phyloP scores from a whole-genome alignment of 2,797 vertebrate species.

The Phataginus tetradactyla region DNA sequence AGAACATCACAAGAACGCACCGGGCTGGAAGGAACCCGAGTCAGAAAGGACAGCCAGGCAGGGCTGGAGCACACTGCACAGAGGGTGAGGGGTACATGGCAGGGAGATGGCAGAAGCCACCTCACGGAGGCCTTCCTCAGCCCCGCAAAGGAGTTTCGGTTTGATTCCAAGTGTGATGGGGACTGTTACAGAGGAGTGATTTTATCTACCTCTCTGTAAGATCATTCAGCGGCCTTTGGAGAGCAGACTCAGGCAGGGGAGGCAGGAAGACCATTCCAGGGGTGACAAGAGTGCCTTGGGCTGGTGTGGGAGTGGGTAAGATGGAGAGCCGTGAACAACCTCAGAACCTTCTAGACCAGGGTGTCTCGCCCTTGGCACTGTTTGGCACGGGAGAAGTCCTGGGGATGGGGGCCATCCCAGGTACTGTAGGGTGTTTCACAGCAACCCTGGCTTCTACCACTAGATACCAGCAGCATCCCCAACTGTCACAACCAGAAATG shows the following conservation, averaged over 20 bases:
- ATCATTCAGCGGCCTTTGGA: not conserved
- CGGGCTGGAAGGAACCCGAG: not conserved
- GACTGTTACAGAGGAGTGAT: not conserved
- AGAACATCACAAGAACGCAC: not conserved
- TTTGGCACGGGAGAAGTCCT: not conserved
- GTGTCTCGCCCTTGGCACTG: not conserved
- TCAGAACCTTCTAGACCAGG: not conserved
- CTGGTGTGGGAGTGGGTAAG: not conserved
- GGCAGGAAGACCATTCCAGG: not conserved
- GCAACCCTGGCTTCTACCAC: no score
- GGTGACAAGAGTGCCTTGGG: not conserved
- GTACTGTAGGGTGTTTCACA: not conserved
- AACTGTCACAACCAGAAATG: not conserved
- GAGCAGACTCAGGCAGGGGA: not conserved
- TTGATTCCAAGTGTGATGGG: not conserved
- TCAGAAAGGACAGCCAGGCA: not conserved
- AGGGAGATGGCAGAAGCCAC: not conserved
- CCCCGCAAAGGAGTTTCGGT: not conserved
- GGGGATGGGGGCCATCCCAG: rapidly evolving
- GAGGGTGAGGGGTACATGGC: rapidly evolving
- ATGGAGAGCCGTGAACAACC: rapidly evolving
- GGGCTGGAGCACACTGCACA: not conserved
- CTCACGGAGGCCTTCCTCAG: not conserved
- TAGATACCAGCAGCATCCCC: not conserved
- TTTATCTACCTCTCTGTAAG: not conserved